phyloP scores from a whole-genome alignment of 2,113 vertebrate species.

The Fregetta grallaria region DNA sequence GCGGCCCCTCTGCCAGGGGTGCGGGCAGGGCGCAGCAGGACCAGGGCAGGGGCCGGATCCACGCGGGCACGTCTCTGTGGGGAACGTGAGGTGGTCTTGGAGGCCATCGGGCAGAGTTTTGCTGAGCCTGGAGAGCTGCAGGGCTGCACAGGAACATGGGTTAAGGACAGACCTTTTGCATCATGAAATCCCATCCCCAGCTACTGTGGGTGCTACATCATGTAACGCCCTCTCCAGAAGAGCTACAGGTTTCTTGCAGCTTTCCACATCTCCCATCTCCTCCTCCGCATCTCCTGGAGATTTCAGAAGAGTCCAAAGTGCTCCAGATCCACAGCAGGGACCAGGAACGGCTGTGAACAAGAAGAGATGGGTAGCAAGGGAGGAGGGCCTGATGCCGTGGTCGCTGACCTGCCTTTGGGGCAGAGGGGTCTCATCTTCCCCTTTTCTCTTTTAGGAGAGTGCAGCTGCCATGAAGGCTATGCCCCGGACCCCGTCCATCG shows the following conservation, averaged over 20 bases:
- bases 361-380: too few species aligned
- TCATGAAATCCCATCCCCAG: background rate
- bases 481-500: slow-evolving; percentile 88
- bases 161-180: background rate
- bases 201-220: background rate
- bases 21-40: background rate
- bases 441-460: slow-evolving; percentile 82
- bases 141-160: background rate
- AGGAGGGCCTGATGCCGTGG: rapidly evolving
- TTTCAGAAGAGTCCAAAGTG: background rate
- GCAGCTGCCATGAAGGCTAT: slow-evolving; percentile 96
- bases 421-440: slow-evolving; percentile 28
- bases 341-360: background rate
- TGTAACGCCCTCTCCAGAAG: background rate
- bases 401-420: background rate
- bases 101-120: background rate
- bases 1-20: background rate
- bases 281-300: background rate
- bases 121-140: background rate
- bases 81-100: background rate
- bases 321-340: background rate
- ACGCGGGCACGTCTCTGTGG: background rate
- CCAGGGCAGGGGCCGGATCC: background rate
- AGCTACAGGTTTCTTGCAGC: background rate
- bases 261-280: background rate